Base-by-base conservation (phyloP, 2,888 invertebrate species). In the Tipula confusa region DNA sequence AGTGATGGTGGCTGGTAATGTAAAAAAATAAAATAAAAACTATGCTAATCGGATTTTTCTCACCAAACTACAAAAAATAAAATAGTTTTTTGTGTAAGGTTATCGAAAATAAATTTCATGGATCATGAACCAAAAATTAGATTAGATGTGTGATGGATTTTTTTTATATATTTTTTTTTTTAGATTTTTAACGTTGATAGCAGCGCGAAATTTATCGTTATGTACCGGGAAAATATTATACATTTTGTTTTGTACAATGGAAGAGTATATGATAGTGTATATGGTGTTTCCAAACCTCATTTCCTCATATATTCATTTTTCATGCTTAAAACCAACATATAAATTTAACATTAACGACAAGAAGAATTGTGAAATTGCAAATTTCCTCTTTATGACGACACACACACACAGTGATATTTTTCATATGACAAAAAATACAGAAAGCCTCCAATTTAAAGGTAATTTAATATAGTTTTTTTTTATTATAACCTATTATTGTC, bases 91-190 rank as follows among this genome's bases (percentile, higher is more conserved):
- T 36, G n/a, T 43, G n/a, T 64, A 64, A 64, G 64, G 64, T 64
- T 64, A 64, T 64, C 64, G 64, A 64, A 64, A 24, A 64, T 64
- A 64, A 64, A 64, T 64, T 64, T 64, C 64, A 64, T 24, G 64
- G 64, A 64, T 64, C 64, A 64, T 64, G 24, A 24, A 64, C 24
- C 24, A 64, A 64, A 64, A 64, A 64, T 64, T 64, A 64, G 64
- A 64, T 64, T 64, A 64, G 64, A 64, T 24, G 64, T 18, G n/a
- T n/a, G n/a, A n/a, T n/a, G n/a, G n/a, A n/a, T n/a, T n/a, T n/a
- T n/a, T n/a, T n/a, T n/a, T n/a, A n/a, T n/a, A n/a, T n/a, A n/a
- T n/a, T n/a, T n/a, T n/a, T n/a, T n/a, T 64, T 64, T 64, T 64
- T 48, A 48, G 48, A 64, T 64, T 64, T 64, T 43, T 64, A 18